Base-by-base conservation (phyloP, 1,140 invertebrate species). In the Cepaea nemoralis region DNA sequence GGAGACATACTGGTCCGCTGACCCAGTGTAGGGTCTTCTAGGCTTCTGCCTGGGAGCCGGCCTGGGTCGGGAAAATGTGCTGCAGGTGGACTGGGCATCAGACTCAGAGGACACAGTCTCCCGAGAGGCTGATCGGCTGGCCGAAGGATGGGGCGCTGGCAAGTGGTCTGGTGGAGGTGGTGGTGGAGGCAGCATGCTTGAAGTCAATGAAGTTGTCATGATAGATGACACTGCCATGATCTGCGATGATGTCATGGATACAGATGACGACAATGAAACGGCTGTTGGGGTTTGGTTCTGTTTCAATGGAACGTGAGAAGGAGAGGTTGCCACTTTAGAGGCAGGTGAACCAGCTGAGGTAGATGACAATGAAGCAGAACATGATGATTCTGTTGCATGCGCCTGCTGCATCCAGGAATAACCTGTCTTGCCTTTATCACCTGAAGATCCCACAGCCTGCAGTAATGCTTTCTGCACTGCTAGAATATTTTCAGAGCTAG, bases 1-100 rank as follows among this genome's bases (percentile, higher is more conserved):
- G 0, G 89, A 88, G 16, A 90, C 86, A 74, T 90, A 90, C 78
- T 90, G 89, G 67, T 90, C 89, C 33, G 86, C 86, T 1, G 82
- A 84, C 45, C 82, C 80, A 59, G 85, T 86, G 48, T 88, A 85
- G 16, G 82, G 82, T 50, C 84, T 69, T 40, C 84, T 85, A 50
- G 87, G 85, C 66, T 86, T 84, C 40, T 82, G 83, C 39, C 88
- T 83, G 16, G 87, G 89, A 45, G 86, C 82, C 16, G 89, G 88
- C 66, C 85, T 84, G 5, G 88, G 88, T 83, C 88, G 55, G 59
- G 86, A 85, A 16, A 89, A 74, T 19, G 87, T 88, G 55, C 85
- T 84, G 48, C 82, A 84, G 66, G 81, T 83, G 35, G 88, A 87
- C 39, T 77, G 79, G 22, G 77, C 39, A 48, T 89, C 87, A 24